phyloP scores from a whole-genome alignment of 2,888 invertebrate genomes.

The Apotomis capreana region DNA sequence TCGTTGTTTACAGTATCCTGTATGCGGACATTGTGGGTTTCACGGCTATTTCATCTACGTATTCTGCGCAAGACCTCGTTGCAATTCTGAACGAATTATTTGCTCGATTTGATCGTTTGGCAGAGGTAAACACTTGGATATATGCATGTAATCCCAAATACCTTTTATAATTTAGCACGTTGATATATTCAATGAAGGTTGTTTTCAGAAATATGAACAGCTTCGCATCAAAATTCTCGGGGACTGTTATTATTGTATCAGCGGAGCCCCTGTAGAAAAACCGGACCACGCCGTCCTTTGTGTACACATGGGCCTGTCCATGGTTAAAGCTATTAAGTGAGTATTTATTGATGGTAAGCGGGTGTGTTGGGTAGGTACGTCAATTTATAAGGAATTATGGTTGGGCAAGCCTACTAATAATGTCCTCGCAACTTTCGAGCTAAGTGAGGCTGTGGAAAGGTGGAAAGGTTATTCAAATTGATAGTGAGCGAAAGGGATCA shows the following conservation, averaged over 20 bases:
- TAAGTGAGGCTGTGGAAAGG: too few species aligned
- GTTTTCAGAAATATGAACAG: constrained; percentile 94
- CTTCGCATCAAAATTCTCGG: constrained; percentile 97
- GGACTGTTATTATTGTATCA: constrained; percentile 99
- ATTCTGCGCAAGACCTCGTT: constrained; percentile 97
- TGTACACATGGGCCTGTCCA: constrained; percentile 97
- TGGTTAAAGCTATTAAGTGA: constrained; percentile 98
- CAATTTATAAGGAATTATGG: not conserved
- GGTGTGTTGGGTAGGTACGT: not conserved
- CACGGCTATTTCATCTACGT: constrained; percentile 97
- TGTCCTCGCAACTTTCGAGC: not conserved
- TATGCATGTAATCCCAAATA: not conserved
- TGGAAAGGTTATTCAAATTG: too few species aligned
- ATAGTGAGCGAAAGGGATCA: not conserved
- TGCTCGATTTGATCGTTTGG: constrained; percentile 96
- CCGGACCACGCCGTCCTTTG: constrained; percentile 96
- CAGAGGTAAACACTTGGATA: constrained; percentile 83
- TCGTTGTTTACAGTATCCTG: constrained; percentile 86
- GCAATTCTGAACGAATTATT: constrained; percentile 98
- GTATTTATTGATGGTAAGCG: constrained; percentile 52
- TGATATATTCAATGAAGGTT: constrained; percentile 31
- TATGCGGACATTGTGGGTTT: constrained; percentile 99
- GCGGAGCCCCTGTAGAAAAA: constrained; percentile 95
- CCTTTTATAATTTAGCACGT: constrained; percentile 16
- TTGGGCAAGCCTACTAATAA: not conserved